Evolutionary conservation across 2,113 vertebrate species (phyloP), one percentile per base, ranked within the genome.

Genomic region (Gobiocypris rarus): DNA sequence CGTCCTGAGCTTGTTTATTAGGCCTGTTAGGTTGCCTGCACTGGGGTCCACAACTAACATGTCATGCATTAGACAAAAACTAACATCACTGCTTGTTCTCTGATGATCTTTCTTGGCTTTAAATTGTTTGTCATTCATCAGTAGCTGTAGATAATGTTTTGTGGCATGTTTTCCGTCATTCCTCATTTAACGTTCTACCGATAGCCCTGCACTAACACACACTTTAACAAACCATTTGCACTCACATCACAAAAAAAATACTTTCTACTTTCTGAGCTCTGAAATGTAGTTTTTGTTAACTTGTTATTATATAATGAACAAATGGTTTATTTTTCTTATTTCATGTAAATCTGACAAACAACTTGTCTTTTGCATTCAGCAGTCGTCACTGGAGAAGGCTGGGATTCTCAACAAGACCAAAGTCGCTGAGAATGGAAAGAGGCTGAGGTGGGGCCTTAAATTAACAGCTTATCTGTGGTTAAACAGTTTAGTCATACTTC

Each of bases 361-460:
- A 74, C 77, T 50, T 73, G 31, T 84, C 31, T 73, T 69, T 83
- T 84, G 59, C 28, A 8, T 50, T 24, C 59, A 67, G 5, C 71
- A 95, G 94, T 24, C 82, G 43, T 95, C 93, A 79, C 92, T 98
- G 13, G 97, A 97, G 70, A 98, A 98, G 89, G 98, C 96, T 0
- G 97, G 98, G 0, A 95, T 98, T 85, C 92, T 98, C 28, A 94
- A 97, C 89, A 95, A 97, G 82, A 97, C 97, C 87, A 98, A 95
- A 93, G 94, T 93, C 0, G 89, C 83, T 1, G 97, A 98, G 61
- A 94, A 95, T 63, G 96, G 98, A 5, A 98, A 96, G 87, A 94
- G 94, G 83, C 91, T 98, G 38, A 94, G 97, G 97, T 82, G 63
- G 9, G 80, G 43, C 15, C 15, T 52, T 75, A 4, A 74, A 50